Conservation (phyloP, 1,140 invertebrate genomes). For the Helicoverpa armigera region DNA sequence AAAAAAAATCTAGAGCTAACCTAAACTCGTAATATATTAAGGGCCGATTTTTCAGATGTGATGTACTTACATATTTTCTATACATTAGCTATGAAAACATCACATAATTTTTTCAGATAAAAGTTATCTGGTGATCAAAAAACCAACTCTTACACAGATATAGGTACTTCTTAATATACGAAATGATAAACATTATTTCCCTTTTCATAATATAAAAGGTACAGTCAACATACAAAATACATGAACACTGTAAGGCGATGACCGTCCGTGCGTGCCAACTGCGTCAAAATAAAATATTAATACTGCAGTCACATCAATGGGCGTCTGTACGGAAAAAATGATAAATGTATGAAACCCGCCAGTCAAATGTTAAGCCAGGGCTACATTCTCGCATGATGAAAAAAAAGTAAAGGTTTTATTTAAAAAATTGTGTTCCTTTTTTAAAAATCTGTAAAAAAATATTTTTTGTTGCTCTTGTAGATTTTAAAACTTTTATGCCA, state of each 20-base stretch:
- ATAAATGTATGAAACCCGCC: conserved; percentile 8
- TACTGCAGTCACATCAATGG: conserved; percentile 45
- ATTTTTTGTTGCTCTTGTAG: no score
- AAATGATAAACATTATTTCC: no score
- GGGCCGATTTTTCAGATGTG: no score
- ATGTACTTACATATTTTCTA: no score
- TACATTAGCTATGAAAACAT: no score
- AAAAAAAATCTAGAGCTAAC: no score
- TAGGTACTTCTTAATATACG: not conserved
- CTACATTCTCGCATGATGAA: not conserved
- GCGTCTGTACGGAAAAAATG: conserved; percentile 24
- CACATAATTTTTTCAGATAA: no score
- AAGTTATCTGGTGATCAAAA: no score
- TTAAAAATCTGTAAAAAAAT: no score
- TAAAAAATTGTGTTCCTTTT: no score
- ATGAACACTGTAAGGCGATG: conserved; percentile 21
- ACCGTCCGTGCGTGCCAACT: conserved; percentile 23
- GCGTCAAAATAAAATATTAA: conserved; percentile 52
- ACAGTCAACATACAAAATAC: conserved; percentile 26
- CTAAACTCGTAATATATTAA: no score
- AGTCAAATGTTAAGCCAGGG: not conserved
- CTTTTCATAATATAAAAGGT: not conserved
- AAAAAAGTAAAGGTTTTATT: not conserved
- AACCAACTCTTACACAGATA: not conserved
- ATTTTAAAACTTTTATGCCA: no score